Conservation (phyloP, 2,113 vertebrate species). For the Ardeotis arabs region DNA sequence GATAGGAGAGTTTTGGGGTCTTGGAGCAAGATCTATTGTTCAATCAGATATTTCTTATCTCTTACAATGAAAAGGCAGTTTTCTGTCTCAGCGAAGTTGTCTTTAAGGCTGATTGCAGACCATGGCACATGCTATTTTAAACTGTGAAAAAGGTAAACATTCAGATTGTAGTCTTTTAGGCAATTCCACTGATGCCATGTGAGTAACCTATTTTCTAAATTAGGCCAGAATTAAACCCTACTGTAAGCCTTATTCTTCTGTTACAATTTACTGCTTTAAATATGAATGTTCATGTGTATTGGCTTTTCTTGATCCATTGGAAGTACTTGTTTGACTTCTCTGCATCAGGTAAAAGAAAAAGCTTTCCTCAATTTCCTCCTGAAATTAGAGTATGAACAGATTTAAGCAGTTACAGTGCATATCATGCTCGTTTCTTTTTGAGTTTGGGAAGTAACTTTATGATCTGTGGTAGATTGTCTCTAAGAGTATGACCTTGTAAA, state of each 20-base stretch:
- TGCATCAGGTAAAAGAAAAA: neutral
- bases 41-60: neutral
- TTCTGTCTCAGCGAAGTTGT: neutral
- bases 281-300: neutral
- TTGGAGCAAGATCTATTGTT: neutral
- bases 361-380: neutral
- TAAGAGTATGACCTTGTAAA: neutral
- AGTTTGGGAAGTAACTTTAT: neutral
- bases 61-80: neutral
- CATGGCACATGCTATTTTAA: neutral
- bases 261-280: neutral
- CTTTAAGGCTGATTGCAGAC: neutral
- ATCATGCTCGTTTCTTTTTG: neutral
- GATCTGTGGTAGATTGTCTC: neutral
- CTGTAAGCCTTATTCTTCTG: neutral
- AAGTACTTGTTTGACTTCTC: neutral
- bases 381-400: neutral
- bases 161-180: neutral
- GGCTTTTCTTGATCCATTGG: neutral
- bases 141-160: neutral
- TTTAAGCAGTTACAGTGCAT: neutral
- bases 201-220: neutral
- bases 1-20: neutral
- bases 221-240: neutral
- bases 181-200: neutral